Evolutionary conservation across 1,140 invertebrate species (phyloP).

Genomic region (Formica exsecta): DNA sequence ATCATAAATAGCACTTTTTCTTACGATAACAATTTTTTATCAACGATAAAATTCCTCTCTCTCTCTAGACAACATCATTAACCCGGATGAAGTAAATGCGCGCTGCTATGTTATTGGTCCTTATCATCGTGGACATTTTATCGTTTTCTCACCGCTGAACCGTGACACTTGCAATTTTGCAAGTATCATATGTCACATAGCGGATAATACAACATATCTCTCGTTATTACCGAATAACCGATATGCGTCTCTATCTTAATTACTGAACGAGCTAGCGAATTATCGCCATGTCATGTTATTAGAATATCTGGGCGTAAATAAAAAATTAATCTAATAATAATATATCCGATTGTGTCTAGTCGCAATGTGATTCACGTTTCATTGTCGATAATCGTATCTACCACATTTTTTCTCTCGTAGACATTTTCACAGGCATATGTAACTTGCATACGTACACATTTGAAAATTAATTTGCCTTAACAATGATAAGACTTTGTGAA

Average conservation of each 20-base stretch:
- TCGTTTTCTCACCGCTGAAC: background rate
- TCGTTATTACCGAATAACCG: slow-evolving; percentile 47
- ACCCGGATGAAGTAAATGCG: background rate
- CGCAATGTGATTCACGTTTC: slow-evolving; percentile 53
- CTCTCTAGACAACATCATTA: slow-evolving; percentile 42
- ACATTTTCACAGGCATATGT: background rate
- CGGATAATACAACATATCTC: slow-evolving; percentile 33
- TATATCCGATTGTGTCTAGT: slow-evolving; percentile 25
- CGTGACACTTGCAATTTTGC: slow-evolving; percentile 44
- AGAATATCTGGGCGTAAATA: slow-evolving; percentile 43
- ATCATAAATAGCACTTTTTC: slow-evolving; percentile 13
- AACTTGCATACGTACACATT: background rate
- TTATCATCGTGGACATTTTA: slow-evolving; percentile 49
- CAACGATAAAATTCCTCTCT: slow-evolving; percentile 37
- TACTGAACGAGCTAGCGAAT: slow-evolving; percentile 17
- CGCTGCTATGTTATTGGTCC: slow-evolving; percentile 29
- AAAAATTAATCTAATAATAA: slow-evolving; percentile 59
- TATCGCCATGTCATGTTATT: slow-evolving; percentile 48
- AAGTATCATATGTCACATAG: slow-evolving; percentile 16
- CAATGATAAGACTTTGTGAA: background rate
- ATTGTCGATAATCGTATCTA: slow-evolving; percentile 36
- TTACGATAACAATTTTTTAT: slow-evolving; percentile 46
- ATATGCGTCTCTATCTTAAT: slow-evolving; percentile 44
- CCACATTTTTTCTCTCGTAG: background rate
- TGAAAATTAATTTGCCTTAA: slow-evolving; percentile 5